Base-by-base conservation (phyloP, 1,140 invertebrate species). In the Himalopsyche phryganea region DNA sequence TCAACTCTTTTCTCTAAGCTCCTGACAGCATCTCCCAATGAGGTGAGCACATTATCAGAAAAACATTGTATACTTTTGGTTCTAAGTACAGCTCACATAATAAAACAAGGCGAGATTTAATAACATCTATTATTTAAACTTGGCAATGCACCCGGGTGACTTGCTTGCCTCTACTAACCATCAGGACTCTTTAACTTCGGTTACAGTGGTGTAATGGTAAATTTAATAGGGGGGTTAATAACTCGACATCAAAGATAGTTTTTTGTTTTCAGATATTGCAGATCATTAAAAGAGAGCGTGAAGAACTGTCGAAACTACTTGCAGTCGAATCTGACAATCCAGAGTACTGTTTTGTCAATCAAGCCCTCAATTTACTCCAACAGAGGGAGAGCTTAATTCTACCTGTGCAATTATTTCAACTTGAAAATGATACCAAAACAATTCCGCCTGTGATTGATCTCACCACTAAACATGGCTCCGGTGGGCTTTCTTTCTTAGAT, bases 331-430 rank as follows among this genome's bases (percentile, higher is more conserved):
- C 85, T 55, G 82, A 90, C 62, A 86, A 83, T 60, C 88, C 91
- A 1, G 93, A 96, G 77, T 81, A 85, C 64, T 85, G 87, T 66
- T 96, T 93, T 68, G 85, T 96, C 60, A 83, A 94, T 67, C 82
- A 92, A 72, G 92, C 92, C 28, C 73, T 92, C 14, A 66, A 79
- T 18, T 79, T 85, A 66, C 73, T 92, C 6, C 72, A 78, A 52
- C 70, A 75, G 64, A 69, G 81, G 63, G 71, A 71, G 65, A 52
- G 15, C 20, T 15, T 14, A 38, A 44, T 62, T 17, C 50, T 48
- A 6, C 15, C 52, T 15, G 14, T 19, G 6, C 49, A 50, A 20
- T 40, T 9, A 14, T 38, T 23, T 32, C 23, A 32, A 38, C 11
- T 9, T 11, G 15, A 6, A 2, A 19, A 36, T 15, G 50, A 44